Evolutionary conservation across 2,888 invertebrate species (phyloP).

Genomic region (Pomacea canaliculata): DNA sequence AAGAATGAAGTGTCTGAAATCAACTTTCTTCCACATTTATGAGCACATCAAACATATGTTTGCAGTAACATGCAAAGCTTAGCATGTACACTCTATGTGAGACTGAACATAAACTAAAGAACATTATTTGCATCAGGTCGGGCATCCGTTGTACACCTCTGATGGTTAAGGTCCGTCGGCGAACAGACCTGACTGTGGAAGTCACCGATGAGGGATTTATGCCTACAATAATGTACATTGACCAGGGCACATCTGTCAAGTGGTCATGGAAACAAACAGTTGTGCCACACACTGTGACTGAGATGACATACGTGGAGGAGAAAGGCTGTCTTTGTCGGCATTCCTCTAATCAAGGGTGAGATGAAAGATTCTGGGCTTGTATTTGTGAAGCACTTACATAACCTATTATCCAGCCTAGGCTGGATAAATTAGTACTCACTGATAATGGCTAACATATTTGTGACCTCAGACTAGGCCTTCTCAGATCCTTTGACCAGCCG

Average conservation of each 20-base stretch:
- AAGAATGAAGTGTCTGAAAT: no score
- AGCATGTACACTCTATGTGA: no score
- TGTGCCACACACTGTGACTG: constrained; percentile 59
- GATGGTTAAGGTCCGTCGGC: constrained; percentile 60
- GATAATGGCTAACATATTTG: no score
- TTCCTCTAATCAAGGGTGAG: constrained; percentile 35
- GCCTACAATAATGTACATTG: constrained; percentile 66
- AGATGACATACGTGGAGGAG: constrained; percentile 41
- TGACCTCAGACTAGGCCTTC: no score
- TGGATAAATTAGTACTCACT: no score
- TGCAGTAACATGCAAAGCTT: no score
- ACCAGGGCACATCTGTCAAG: constrained; percentile 65
- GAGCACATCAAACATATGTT: no score
- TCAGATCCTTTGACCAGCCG: no score
- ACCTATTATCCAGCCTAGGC: background rate
- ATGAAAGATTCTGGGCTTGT: background rate
- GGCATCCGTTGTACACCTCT: constrained; percentile 65
- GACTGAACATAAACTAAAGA: no score
- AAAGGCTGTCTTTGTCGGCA: constrained; percentile 50
- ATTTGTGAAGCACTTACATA: background rate
- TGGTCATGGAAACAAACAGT: constrained; percentile 67
- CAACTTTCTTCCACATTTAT: no score
- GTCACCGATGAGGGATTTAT: constrained; percentile 66
- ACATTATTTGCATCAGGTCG: constrained; percentile 43
- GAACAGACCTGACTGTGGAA: constrained; percentile 57